phyloP scores from a whole-genome alignment of 2,113 vertebrate species.

The Malurus melanocephalus region DNA sequence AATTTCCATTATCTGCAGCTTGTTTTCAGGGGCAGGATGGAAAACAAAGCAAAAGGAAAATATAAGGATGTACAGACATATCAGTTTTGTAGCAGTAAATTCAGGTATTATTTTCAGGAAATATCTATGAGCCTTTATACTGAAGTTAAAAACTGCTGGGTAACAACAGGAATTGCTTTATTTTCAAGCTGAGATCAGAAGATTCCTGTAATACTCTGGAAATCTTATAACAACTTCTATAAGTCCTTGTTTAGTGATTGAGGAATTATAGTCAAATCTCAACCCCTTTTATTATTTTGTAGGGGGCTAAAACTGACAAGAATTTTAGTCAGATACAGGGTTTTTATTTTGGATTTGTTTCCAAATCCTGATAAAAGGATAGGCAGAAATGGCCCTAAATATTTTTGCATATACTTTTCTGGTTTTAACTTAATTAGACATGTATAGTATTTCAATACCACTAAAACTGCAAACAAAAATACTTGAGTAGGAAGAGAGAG shows the following conservation, averaged over 20 bases:
- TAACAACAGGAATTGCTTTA: not conserved
- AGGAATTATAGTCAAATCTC: not conserved
- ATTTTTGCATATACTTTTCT: not conserved
- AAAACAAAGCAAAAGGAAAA: not conserved
- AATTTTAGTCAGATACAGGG: not conserved
- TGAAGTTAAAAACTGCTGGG: not conserved
- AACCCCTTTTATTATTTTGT: not conserved
- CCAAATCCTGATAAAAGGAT: not conserved
- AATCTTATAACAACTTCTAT: not conserved
- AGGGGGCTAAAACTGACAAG: not conserved
- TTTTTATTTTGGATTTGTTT: not conserved
- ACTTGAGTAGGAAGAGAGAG: fast-evolving
- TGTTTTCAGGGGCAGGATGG: not conserved
- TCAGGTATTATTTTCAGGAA: not conserved
- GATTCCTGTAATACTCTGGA: not conserved
- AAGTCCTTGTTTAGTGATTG: not conserved
- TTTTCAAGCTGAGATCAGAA: not conserved
- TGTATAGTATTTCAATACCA: not conserved
- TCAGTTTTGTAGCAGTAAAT: not conserved
- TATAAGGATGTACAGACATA: not conserved
- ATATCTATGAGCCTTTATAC: not conserved
- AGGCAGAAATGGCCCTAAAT: not conserved
- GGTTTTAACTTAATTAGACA: not conserved
- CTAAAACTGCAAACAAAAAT: not conserved
- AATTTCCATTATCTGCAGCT: not conserved